Evolutionary conservation across 1,140 invertebrate genomes (phyloP), one percentile per base, ranked within the genome.

Genomic region (Eupristina koningsbergeri): DNA sequence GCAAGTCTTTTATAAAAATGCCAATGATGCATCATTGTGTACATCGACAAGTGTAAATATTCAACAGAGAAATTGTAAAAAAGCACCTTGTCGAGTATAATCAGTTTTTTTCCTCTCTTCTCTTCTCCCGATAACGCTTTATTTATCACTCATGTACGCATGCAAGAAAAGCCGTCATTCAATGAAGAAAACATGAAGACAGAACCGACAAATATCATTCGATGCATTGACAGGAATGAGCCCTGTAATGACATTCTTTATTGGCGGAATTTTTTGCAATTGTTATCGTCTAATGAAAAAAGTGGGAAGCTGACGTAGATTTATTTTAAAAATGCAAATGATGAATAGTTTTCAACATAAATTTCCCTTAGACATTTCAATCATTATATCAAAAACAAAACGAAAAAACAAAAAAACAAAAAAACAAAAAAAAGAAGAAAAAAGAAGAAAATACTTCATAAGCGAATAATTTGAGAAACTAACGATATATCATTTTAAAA

Each of bases 11-110:
- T 77, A 29, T 39, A 77, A 77, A 61, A 77, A 77, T 61, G 29
- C 22, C 75, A 61, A 61, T 77, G 75, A 58, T 41, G 53, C 34
- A 61, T 77, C 75, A 61, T 61, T 75, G 45, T 50, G n/a, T 50
- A 34, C 19, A 41, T 6, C 13, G n/a, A 29, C 34, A 3, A 31
- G 31, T 11, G 13, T 61, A 36, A 77, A 29, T 41, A 61, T 34
- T 61, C 45, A n/a, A 75, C 45, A 31, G 11, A 41, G 58, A 77
- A 61, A 36, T 61, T 61, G 22, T 58, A 34, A 76, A 76, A 76
- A 36, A 76, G 22, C 3, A 53, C 36, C 74, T 53, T 17, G 69
- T 29, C n/a, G n/a, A 9, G n/a, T 1, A 17, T 61, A 61, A 77
- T 53, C 7, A 34, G 31, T 22, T 53, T 36, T 61, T 61, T 61